A percentile compares a stretch with the other conserved stretches of the same genome.
These are phyloP conservation scores for Discoglossus pictus DNA, from an alignment of 2,797 vertebrate genomes.

Conservation along the genomic window DNA sequence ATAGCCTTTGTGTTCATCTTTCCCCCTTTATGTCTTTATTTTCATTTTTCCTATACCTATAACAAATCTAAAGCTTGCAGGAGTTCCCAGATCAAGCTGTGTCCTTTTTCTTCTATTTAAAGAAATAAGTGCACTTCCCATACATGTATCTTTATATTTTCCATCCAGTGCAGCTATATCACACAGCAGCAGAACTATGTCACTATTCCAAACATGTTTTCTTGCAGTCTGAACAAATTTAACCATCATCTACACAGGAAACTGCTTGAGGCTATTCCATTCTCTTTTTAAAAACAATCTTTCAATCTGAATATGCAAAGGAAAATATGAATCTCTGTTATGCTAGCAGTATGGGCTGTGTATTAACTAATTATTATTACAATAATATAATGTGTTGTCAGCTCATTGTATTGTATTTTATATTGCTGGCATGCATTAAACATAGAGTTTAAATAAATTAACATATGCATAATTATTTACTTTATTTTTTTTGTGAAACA, in stretches of 20 bases:
- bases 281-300: slow-evolving; percentile 27
- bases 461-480: no score
- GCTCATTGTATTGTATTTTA: no score
- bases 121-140: slow-evolving; percentile 9
- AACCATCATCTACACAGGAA: slow-evolving; percentile 30
- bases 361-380: no score
- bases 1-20: slow-evolving; percentile 29
- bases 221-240: slow-evolving; percentile 31
- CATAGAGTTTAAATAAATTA: no score
- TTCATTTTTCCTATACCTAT: slow-evolving; percentile 21
- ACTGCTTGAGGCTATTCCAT: slow-evolving; percentile 23
- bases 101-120: slow-evolving; percentile 35
- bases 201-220: slow-evolving; percentile 32
- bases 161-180: slow-evolving; percentile 6
- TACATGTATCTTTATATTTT: slow-evolving; percentile 25
- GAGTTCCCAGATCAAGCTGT: slow-evolving; percentile 33
- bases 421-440: no score
- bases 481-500: no score
- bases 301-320: slow-evolving; percentile 13
- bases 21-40: slow-evolving; percentile 24
- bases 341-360: no score
- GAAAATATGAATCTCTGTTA: background rate
- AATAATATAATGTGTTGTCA: no score
- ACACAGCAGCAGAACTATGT: slow-evolving; percentile 29
- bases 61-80: slow-evolving; percentile 32